These are phyloP conservation scores for Amblyjoppa fuscipennis DNA, from an alignment of 2,888 invertebrate genomes.

Conservation along the genomic window DNA sequence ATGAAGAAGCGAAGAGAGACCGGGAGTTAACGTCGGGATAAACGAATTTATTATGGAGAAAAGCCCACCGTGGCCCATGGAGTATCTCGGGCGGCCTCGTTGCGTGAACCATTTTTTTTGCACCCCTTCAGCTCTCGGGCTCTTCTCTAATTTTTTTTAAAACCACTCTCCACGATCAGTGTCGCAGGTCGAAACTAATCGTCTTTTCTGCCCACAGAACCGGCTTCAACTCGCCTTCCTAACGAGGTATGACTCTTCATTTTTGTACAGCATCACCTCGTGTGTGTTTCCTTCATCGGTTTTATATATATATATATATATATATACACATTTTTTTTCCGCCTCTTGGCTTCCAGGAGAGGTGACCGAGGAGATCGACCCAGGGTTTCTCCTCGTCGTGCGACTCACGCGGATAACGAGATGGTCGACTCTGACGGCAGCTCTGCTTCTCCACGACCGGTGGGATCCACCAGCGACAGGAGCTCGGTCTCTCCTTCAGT, in stretches of 20 bases:
- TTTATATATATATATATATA: conserved; percentile 23
- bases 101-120: conserved; percentile 47
- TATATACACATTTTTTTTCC: background rate
- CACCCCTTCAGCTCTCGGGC: conserved; percentile 52
- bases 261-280: conserved; percentile 40
- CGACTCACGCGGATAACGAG: conserved; percentile 29
- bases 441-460: background rate
- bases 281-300: background rate
- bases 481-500: conserved; percentile 50
- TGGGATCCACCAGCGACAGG: background rate
- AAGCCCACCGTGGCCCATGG: conserved; percentile 48
- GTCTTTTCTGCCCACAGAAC: conserved; percentile 38
- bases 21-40: conserved; percentile 70
- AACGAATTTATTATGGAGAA: conserved; percentile 79
- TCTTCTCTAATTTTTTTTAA: conserved; percentile 66
- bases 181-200: conserved; percentile 56
- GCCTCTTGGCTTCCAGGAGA: background rate
- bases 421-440: conserved; percentile 21
- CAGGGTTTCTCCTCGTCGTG: conserved; percentile 40
- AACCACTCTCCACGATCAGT: conserved; percentile 49
- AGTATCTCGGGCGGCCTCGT: conserved; percentile 57
- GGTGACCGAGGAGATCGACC: conserved; percentile 33
- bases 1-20: conserved; percentile 51
- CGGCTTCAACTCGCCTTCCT: conserved; percentile 45
- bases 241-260: conserved; percentile 67